Base-by-base conservation (phyloP, 53 echinoderm and acorn worm species). In the Patiria pectinifera region DNA sequence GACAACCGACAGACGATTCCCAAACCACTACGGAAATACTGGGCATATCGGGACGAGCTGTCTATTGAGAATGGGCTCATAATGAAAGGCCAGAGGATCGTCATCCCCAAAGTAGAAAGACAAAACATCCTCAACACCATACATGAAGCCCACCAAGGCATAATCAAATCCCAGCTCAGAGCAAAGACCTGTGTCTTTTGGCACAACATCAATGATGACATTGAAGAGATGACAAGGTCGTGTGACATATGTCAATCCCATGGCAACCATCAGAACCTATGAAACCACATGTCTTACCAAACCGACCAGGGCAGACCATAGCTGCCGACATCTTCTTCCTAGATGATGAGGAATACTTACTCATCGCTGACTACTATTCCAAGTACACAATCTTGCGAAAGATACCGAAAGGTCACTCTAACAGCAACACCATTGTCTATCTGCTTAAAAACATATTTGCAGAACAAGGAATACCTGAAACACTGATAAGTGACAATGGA, bases 171-270 rank as follows among this genome's bases (percentile, higher is more conserved):
- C 43, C 93, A 94, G 69, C 93, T 93, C 83, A 83, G 45, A 2
- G 87, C 93, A 21, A 91, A 95, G 80, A 80, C 87, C 0, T 80
- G 79, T 69, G 85, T 95, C 9, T 94, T 84, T 81, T 94, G 92
- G 95, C 91, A 93, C 74, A 93, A 85, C n/a, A 96, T 94, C 71
- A 94, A 96, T 62, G 18, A 83, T 14, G 92, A 94, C 59, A 94
- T 94, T 7, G 94, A 92, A 69, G 91, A 87, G 4, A 22, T 89
- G 62, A 78, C 92, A 6, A 69, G 21, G 22, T 26, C 63, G 76
- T 94, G 94, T 83, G 74, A 92, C 59, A 59, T 92, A 22, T 92
- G 94, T 84, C 94, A 89, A 59, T 70, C 90, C 22, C 79, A 22
- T 69, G 69, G 85, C 22, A 94, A 78, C 82, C 87, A 22, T 9